Evolutionary conservation across 2,113 vertebrate species (phyloP), one percentile per base, ranked within the genome.

Genomic region (Salvelinus namaycush): DNA sequence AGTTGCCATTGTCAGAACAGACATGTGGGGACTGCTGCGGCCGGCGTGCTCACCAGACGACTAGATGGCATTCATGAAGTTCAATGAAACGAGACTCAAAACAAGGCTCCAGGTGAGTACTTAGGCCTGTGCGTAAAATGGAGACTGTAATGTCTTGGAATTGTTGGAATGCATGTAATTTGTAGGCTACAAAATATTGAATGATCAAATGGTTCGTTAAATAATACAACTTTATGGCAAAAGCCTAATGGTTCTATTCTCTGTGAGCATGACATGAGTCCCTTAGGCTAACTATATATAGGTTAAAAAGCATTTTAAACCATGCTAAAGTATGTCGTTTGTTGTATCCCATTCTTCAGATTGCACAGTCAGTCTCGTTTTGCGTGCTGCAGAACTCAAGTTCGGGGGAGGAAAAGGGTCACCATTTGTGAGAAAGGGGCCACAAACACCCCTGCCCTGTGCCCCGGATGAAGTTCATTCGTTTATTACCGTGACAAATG

Each of bases 1-100:
- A 18, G 51, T 54, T 54, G 92, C 92, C 91, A 94, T 94, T 92
- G 92, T 91, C 86, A 86, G 88, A 84, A 84, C 86, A 90, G 93
- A 89, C 93, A 82, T 73, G 86, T 83, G 81, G 3, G 51, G 51
- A 86, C 81, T 83, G 86, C 90, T 89, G 90, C 82, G 87, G 88
- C 69, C 4, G 74, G 57, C 78, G 79, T 81, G 83, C 83, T 88
- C 89, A 85, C 81, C 92, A 18, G 51, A 18, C 51, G 51, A 14
- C 14, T 54, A 54, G 51, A 88, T 87, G 91, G 86, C 89, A 87
- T 76, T 82, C 66, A 75, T 80, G 73, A 87, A 85, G 81, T 87
- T 83, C 78, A 83, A 79, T 80, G 76, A 83, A 81, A 76, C 80
- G 74, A 86, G 66, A 39, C 29, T 67, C 65, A 16, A 68, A 68